These are phyloP conservation scores for Enteromius unitaeniatus DNA, from an alignment of 2,797 vertebrate genomes.

Conservation along the genomic window DNA sequence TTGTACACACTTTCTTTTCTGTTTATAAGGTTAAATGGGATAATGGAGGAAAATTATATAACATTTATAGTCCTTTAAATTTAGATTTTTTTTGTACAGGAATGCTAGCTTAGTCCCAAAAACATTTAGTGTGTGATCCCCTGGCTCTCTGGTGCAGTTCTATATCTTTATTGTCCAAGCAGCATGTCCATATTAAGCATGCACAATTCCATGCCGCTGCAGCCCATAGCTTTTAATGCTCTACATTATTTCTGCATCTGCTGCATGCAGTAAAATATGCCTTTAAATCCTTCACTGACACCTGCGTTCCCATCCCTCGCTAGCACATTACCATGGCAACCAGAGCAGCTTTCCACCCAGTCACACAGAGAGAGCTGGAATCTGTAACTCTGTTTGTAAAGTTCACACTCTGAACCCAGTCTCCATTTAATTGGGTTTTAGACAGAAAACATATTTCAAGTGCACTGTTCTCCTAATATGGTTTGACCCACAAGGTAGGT, in stretches of 20 bases:
- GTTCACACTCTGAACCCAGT: slow-evolving; percentile 28
- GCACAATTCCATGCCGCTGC: neutral
- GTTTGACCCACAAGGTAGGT: neutral
- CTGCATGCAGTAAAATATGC: slow-evolving; percentile 42
- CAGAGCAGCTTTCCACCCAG: slow-evolving; percentile 39
- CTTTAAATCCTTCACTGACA: slow-evolving; percentile 53
- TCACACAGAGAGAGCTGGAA: slow-evolving; percentile 23
- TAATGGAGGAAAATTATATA: neutral
- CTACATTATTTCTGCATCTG: slow-evolving; percentile 56
- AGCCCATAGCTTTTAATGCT: slow-evolving; percentile 42
- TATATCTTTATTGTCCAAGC: slow-evolving; percentile 9
- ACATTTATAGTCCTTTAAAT: neutral
- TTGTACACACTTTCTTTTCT: neutral
- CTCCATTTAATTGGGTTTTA: slow-evolving; percentile 16
- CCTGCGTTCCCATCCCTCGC: slow-evolving; percentile 36
- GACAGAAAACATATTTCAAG: neutral
- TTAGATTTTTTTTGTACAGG: neutral
- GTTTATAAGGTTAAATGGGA: too few relatives aligned
- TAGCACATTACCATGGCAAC: slow-evolving; percentile 52
- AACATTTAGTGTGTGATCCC: neutral
- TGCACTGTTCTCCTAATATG: slow-evolving; percentile 5
- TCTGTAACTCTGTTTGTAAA: slow-evolving; percentile 35
- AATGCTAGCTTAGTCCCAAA: neutral
- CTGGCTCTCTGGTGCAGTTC: slow-evolving; percentile 13
- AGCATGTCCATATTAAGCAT: slow-evolving; percentile 37